Evolutionary conservation across 2,797 vertebrate genomes (phyloP).

Genomic region (Phyllotis vaccarum): DNA sequence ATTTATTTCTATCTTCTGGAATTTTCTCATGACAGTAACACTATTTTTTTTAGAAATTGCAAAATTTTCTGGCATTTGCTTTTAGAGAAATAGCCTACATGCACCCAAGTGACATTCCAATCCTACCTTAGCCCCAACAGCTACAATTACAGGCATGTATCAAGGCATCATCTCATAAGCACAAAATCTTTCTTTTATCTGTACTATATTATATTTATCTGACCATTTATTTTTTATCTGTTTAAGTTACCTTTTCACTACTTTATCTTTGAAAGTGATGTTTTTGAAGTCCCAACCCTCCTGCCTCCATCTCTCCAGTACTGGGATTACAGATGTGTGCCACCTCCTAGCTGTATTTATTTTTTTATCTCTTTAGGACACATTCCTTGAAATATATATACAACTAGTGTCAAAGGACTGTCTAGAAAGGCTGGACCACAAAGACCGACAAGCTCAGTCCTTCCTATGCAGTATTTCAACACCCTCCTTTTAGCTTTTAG

Average conservation of each 20-base stretch:
- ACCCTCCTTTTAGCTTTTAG: background rate
- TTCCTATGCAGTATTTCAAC: conserved; percentile 4
- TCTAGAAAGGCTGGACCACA: conserved; percentile 21
- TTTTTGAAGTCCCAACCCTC: background rate
- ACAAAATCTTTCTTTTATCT: background rate
- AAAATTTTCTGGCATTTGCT: background rate
- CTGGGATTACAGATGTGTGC: too few relatives aligned
- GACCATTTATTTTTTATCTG: conserved; percentile 22
- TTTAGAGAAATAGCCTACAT: background rate
- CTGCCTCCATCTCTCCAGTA: background rate
- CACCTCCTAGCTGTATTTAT: background rate
- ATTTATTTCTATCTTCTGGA: background rate
- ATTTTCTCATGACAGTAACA: background rate
- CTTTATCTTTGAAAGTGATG: conserved; percentile 51
- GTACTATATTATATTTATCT: background rate
- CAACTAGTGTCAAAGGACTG: background rate
- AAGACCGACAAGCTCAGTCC: background rate
- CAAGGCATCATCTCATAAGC: background rate
- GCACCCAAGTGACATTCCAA: background rate
- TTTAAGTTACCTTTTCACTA: background rate
- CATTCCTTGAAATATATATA: conserved; percentile 29
- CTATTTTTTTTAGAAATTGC: conserved; percentile 28
- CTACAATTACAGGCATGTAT: background rate
- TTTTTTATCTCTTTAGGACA: background rate
- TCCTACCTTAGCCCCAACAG: background rate